Evolutionary conservation across 2,113 vertebrate species (phyloP).

Genomic region (Fulica atra): DNA sequence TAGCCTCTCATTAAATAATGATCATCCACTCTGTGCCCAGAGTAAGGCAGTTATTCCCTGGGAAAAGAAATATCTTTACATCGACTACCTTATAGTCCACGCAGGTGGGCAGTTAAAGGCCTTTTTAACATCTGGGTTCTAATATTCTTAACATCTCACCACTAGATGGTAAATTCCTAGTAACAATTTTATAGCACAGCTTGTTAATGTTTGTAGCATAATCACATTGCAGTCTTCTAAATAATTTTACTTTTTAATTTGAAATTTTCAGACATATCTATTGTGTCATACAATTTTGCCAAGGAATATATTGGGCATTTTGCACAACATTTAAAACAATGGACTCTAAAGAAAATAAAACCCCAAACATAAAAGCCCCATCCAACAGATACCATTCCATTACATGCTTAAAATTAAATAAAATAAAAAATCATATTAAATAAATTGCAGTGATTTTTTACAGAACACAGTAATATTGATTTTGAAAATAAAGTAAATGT

Average conservation of each 20-base stretch:
- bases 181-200: not conserved
- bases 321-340: not conserved
- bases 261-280: not conserved
- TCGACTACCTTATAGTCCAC: not conserved
- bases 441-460: not conserved
- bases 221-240: not conserved
- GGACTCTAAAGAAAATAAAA: not conserved
- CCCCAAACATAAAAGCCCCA: accelerated
- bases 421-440: not conserved
- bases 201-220: not conserved
- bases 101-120: not conserved
- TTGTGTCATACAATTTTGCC: not conserved
- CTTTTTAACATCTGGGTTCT: not conserved
- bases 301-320: not conserved
- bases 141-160: not conserved
- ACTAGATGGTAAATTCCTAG: not conserved
- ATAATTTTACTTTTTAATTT: not conserved
- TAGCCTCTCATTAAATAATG: not conserved
- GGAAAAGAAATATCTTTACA: not conserved
- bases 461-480: not conserved
- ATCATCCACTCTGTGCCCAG: not conserved
- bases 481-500: not conserved
- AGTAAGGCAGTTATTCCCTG: not conserved
- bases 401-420: not conserved
- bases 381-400: not conserved